Conservation (phyloP, 35 echinoderm and acorn worm genomes). For the Lytechinus variegatus region DNA sequence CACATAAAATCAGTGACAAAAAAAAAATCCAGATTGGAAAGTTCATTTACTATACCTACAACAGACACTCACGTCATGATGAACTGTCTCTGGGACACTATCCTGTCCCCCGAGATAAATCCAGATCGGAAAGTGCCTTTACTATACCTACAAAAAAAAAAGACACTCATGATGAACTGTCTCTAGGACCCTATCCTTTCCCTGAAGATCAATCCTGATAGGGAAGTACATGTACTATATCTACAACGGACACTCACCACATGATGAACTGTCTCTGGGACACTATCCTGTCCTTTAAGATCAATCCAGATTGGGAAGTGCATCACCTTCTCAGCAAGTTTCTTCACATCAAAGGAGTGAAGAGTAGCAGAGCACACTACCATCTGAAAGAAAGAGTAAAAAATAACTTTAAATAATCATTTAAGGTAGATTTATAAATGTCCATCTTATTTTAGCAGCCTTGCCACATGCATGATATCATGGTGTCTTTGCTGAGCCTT, state of each 20-base stretch:
- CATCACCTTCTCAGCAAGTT: slow-evolving; percentile 97
- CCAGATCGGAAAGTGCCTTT: slow-evolving; percentile 96
- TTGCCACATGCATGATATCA: too few species aligned
- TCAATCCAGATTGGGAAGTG: slow-evolving; percentile 98
- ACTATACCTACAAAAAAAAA: neutral
- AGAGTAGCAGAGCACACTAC: slow-evolving; percentile 95
- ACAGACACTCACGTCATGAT: slow-evolving; percentile 83
- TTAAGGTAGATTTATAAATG: too few species aligned
- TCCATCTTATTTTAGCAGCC: too few species aligned
- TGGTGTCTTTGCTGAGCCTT: too few species aligned
- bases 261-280: slow-evolving; percentile 98
- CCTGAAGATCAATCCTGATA: slow-evolving; percentile 95
- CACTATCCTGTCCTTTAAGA: slow-evolving; percentile 97
- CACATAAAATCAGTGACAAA: too few species aligned
- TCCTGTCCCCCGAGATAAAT: slow-evolving; percentile 96
- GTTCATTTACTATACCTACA: slow-evolving; percentile 62
- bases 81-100: slow-evolving; percentile 97
- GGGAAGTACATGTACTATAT: slow-evolving; percentile 80
- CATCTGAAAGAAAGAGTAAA: slow-evolving; percentile 72
- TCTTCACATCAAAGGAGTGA: slow-evolving; percentile 99
- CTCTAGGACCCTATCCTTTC: slow-evolving; percentile 96
- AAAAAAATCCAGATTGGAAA: slow-evolving; percentile 96
- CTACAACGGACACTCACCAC: slow-evolving; percentile 70
- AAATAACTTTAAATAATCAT: neutral
- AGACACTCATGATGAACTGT: slow-evolving; percentile 91